Conservation (phyloP, 1,140 invertebrate genomes). For the Calycopis cecrops region DNA sequence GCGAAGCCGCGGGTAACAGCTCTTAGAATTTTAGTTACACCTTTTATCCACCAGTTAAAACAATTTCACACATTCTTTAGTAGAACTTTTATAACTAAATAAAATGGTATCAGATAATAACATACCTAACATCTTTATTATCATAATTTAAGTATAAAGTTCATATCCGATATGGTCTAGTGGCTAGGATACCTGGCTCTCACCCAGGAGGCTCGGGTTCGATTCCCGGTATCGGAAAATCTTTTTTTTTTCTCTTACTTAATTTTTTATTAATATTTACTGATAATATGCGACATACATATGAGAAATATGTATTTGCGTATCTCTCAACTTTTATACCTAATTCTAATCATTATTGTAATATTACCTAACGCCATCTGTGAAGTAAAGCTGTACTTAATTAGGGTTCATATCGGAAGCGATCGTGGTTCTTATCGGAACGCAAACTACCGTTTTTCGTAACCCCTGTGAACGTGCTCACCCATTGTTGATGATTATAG, state of each 20-base stretch:
- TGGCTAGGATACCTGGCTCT: slow-evolving; percentile 50
- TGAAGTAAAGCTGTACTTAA: slow-evolving; percentile 32
- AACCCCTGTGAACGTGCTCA: slow-evolving; percentile 16
- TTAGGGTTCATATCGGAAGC: slow-evolving; percentile 31
- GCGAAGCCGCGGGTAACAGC: too few species aligned
- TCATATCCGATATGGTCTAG: slow-evolving; percentile 44
- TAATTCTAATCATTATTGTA: neutral
- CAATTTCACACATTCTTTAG: too few species aligned
- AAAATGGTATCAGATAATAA: too few species aligned
- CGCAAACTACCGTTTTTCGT: slow-evolving; percentile 17
- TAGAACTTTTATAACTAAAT: too few species aligned
- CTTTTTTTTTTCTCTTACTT: neutral
- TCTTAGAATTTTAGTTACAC: too few species aligned
- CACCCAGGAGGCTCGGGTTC: slow-evolving; percentile 49
- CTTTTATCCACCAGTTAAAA: too few species aligned
- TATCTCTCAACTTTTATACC: too few species aligned
- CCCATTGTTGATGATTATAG: slow-evolving; percentile 16
- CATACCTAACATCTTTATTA: too few species aligned
- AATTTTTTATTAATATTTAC: too few species aligned
- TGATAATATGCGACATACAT: too few species aligned
- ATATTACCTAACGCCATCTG: slow-evolving; percentile 39
- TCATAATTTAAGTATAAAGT: neutral
- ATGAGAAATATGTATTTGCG: too few species aligned
- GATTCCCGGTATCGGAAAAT: slow-evolving; percentile 51
- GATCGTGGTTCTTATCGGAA: slow-evolving; percentile 17